A percentile compares a stretch with the other conserved stretches of the same genome.
Evolutionary conservation across 1,140 invertebrate genomes (phyloP).

Genomic region (Mya arenaria): DNA sequence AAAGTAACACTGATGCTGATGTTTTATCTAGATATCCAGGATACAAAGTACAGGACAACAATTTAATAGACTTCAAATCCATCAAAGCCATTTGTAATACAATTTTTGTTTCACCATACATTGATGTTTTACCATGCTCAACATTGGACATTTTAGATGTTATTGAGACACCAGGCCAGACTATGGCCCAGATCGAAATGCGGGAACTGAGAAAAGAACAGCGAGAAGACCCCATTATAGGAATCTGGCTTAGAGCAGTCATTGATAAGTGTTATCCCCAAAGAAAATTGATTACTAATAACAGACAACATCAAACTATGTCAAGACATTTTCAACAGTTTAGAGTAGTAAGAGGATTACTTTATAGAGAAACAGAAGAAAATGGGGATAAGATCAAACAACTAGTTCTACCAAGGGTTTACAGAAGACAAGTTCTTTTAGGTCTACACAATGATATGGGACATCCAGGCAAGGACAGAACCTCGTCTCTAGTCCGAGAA

Average conservation of each 20-base stretch:
- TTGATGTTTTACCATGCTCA: too few relatives aligned
- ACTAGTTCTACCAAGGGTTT: background rate
- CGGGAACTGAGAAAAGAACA: background rate
- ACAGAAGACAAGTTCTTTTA: background rate
- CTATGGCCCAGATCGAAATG: constrained; percentile 8
- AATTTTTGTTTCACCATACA: too few relatives aligned
- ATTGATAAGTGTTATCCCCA: constrained; percentile 4
- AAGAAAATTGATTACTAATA: background rate
- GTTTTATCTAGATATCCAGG: constrained; percentile 2
- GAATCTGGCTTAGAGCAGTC: background rate
- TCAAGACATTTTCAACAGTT: constrained; percentile 20
- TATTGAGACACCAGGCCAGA: background rate
- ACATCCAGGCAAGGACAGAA: constrained; percentile 11
- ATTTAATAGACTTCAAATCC: too few relatives aligned
- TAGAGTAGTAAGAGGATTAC: background rate
- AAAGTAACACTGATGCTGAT: constrained; percentile 8
- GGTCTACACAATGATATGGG: constrained; percentile 18
- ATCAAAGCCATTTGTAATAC: too few relatives aligned
- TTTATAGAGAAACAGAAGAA: constrained; percentile 1
- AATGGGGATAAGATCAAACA: background rate
- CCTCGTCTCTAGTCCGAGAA: background rate
- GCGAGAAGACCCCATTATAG: constrained; percentile 10
- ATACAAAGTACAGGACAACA: too few relatives aligned
- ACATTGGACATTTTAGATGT: background rate
- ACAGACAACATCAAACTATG: background rate